phyloP scores from a whole-genome alignment of 2,113 vertebrate species.

The Benitochromis conjunctus region DNA sequence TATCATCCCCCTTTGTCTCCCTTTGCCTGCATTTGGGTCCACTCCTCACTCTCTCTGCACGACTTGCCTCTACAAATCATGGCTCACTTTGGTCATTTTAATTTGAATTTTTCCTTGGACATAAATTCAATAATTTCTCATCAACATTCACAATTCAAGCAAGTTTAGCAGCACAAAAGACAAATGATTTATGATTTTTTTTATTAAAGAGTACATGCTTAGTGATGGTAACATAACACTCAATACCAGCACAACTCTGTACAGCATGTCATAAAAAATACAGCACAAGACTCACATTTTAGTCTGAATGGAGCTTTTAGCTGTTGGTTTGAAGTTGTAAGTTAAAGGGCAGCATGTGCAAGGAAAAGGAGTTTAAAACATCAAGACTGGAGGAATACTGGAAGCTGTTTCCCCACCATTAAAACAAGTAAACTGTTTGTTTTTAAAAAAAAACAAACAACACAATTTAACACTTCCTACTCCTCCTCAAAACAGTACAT shows the following conservation, averaged over 20 bases:
- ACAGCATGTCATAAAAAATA: not conserved
- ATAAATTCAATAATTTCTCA: not conserved
- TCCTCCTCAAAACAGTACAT: too few species aligned
- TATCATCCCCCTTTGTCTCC: too few species aligned
- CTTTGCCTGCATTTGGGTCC: too few species aligned
- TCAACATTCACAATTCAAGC: not conserved
- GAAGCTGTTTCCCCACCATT: too few species aligned
- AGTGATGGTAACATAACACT: not conserved
- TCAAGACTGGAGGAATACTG: not conserved
- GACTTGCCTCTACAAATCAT: too few species aligned
- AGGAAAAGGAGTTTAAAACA: not conserved
- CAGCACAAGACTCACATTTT: not conserved
- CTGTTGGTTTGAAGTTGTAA: not conserved
- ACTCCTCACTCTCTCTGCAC: too few species aligned
- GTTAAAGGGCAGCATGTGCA: not conserved
- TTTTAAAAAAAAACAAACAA: too few species aligned
- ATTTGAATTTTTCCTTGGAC: not conserved
- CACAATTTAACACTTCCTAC: too few species aligned
- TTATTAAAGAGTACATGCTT: not conserved
- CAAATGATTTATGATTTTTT: not conserved
- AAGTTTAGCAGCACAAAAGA: not conserved
- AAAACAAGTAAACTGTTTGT: too few species aligned
- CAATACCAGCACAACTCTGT: not conserved
- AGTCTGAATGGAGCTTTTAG: not conserved
- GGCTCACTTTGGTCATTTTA: too few species aligned